Base-by-base conservation (phyloP, 2,113 vertebrate species). In the Chaetops frenatus region DNA sequence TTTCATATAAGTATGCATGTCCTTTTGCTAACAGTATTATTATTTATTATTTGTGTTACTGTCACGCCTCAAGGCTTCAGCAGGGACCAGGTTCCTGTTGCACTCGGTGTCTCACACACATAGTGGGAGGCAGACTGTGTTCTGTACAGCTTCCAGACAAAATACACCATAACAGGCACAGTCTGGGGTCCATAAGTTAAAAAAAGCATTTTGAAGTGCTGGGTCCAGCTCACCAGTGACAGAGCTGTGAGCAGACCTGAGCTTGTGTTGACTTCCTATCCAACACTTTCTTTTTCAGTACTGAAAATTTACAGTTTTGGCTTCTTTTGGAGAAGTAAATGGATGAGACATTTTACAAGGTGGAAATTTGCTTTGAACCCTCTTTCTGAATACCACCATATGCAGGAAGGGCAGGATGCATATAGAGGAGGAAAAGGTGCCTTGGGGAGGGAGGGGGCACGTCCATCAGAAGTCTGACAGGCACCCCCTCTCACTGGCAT, bases 1-100 rank as follows among this genome's bases (percentile, higher is more conserved):
- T 86, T 96, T 81, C 74, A 24, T 80, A 95, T 97, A 85, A 95
- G 93, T 97, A 94, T 93, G 87, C 73, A 95, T 96, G 73, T 53
- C 64, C 25, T 71, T 28, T 82, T 29, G 11, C 81, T 90, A 93
- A 91, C 9, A 1, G 29, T 77, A 62, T 92, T 92, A 94, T 86
- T 92, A 92, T 87, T 95, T 95, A 87, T 88, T 91, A 92, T 88
- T 94, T 90, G 76, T 85, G 71, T 54, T 94, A 50, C 33, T 82
- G 81, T 66, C 18, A 11, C 22, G 50, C 70, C 87, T 87, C 42
- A 87, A 94, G 79, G 74, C 50, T 94, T 82, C 23, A 3, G 66
- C 50, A 47, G 54, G 58, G 62, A 70, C 42, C 24, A 62, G 66
- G 42, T 65, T 38, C 38, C 50, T 9, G 8, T 66, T 66, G 81